Base-by-base conservation (phyloP, 2,888 invertebrate species). In the Sphecodes monilicornis region DNA sequence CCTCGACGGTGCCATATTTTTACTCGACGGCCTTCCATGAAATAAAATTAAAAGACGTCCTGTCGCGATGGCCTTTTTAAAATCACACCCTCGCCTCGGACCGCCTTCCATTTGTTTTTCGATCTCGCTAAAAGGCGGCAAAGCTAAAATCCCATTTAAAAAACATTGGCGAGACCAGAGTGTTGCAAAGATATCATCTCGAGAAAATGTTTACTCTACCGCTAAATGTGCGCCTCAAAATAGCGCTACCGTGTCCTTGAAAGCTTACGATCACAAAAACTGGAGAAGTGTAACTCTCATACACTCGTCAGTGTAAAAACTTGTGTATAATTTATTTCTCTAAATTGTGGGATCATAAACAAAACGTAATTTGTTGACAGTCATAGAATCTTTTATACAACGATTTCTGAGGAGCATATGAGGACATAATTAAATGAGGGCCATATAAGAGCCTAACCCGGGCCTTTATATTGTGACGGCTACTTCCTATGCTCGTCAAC, bases 21-120 rank as follows among this genome's bases (percentile, higher is more conserved):
- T 5, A 11, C 29, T 46, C 29, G 32, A 32, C 22, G 11, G 0
- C 1, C 36, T 11, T 36, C 66, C 66, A 36, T 10, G 4, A 1
- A 26, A 54, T 16, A 22, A 16, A 54, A 32, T 32, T 32, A 57
- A 50, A 68, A 68, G 82, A 74, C 50, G 60, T 16, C 29, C n/a
- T n/a, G 60, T 16, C 60, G 26, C 16, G 29, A n/a, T 54, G 60
- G 18, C 3, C 29, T 18, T 8, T 60, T 32, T 18, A 29, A 8
- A 29, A 6, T 29, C 29, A 29, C 60, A 29, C 16, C 50, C 50
- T n/a, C 50, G n/a, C 41, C 22, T 22, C 18, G 22, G 29, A 60
- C 6, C 29, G 29, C 6, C 16, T 60, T 60, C 18, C 18, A 18
- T 60, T 60, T 60, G 29, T 29, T 29, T 60, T 29, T 60, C 60